Evolutionary conservation across 2,888 invertebrate genomes (phyloP), one percentile per base, ranked within the genome.

Genomic region (Tanypteryx hageni): DNA sequence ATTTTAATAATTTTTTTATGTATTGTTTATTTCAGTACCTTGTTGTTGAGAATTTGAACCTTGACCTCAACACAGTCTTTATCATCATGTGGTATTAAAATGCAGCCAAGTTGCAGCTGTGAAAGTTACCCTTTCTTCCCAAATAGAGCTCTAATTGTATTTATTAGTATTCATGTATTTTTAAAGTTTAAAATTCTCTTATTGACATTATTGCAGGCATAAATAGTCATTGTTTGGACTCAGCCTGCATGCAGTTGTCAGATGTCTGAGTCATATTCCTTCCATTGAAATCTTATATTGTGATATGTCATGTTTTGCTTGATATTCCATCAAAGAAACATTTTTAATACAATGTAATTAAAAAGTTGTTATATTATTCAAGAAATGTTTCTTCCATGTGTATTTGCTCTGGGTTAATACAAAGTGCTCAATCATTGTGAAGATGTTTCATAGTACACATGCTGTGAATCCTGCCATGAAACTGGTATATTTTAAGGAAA

Each of bases 51-150:
- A 85, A 85, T 68, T 68, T 92, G 85, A 68, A 83, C 31, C 57
- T 92, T 16, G 84, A 84, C 31, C 85, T 92, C 31, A 85, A 84
- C 85, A 44, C 92, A 27, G 92, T 85, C 16, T 83, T 92, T 16
- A 92, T 85, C 81, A 91, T 91, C 58, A 57, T 59, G 83, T 91
- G 92, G 83, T 68, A 61, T 82, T 91, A 82, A 81, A 44, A 57
- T 44, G 18, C 61, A 64, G 31, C 44, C 2, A 44, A 44, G 18
- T 64, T 44, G 64, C 64, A 89, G 89, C 64, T 89, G 61, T 27
- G 61, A 18, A 11, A 18, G n/a, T 44, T 9, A 31, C n/a, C 56
- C 56, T n/a, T 13, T 14, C 57, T 57, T 89, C 27, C 61, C 18
- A 31, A 64, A n/a, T 61, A 64, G 44, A 61, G 44, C 89, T 64